phyloP scores from a whole-genome alignment of 2,888 invertebrate genomes.

The Blastobasis lacticolella region DNA sequence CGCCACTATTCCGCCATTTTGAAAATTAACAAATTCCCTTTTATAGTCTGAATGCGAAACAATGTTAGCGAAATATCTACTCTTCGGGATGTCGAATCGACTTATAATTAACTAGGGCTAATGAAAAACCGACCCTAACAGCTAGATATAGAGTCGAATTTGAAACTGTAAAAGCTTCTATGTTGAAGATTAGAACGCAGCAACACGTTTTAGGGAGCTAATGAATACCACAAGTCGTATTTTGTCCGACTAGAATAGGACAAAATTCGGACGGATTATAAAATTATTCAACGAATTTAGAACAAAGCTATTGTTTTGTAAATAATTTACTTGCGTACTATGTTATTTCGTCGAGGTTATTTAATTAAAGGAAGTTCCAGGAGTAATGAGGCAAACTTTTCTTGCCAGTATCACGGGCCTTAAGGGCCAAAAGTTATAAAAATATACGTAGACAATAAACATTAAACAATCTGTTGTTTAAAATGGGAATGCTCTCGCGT shows the following conservation, averaged over 20 bases:
- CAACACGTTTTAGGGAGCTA: conserved; percentile 65
- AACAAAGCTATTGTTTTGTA: too few relatives aligned
- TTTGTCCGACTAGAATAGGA: conserved; percentile 2
- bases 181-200: conserved; percentile 55
- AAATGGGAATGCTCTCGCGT: too few relatives aligned
- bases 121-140: conserved; percentile 19
- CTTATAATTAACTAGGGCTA: conserved; percentile 30
- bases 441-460: too few relatives aligned
- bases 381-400: too few relatives aligned
- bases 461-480: too few relatives aligned
- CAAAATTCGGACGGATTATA: conserved; percentile 3
- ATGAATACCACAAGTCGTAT: conserved; percentile 63
- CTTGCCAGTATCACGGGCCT: too few relatives aligned
- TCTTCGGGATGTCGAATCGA: conserved; percentile 43
- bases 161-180: too few relatives aligned
- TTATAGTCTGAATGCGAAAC: conserved; percentile 13
- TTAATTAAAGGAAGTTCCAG: too few relatives aligned
- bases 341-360: too few relatives aligned
- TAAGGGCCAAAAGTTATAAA: too few relatives aligned
- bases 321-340: too few relatives aligned
- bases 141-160: too few relatives aligned
- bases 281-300: conserved; percentile 2
- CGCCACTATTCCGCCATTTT: conserved; percentile 11
- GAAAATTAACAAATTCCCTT: conserved; percentile 12
- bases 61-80: conserved; percentile 23